A percentile compares a stretch with the other conserved stretches of the same genome.
phyloP scores from a whole-genome alignment of 2,888 invertebrate species.

The Nomada fucata region DNA sequence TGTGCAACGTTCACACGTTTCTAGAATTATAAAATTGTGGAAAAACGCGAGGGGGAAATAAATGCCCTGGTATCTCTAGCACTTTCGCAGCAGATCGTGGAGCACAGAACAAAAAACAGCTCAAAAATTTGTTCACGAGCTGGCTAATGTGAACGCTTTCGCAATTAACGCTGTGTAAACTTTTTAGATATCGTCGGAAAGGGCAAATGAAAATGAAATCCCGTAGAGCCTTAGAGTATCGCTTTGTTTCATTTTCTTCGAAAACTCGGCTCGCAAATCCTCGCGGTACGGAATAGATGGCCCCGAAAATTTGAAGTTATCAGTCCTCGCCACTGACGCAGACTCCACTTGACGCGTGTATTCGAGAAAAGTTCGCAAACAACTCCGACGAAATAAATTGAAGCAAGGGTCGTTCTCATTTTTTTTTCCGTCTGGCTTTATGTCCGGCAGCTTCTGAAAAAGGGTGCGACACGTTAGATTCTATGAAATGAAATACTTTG shows the following conservation, averaged over 20 bases:
- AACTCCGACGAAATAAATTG: constrained; percentile 9
- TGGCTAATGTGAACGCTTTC: neutral
- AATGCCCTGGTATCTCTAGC: neutral
- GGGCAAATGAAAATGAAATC: neutral
- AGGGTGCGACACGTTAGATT: neutral
- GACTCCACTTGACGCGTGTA: neutral
- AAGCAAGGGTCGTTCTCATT: neutral
- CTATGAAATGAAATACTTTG: neutral
- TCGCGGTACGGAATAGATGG: neutral
- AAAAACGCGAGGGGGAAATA: neutral
- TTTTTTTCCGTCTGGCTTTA: neutral
- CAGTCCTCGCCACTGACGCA: neutral
- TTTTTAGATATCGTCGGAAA: neutral
- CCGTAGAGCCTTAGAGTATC: neutral
- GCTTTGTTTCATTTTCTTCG: neutral
- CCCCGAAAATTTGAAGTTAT: neutral
- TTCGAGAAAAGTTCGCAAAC: neutral
- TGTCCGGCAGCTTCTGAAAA: neutral
- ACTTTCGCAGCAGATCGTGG: constrained; percentile 1
- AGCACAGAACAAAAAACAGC: neutral
- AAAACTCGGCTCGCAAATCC: neutral
- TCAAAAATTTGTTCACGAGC: neutral
- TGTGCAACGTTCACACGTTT: no score
- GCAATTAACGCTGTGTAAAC: neutral
- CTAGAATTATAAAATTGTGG: neutral